Evolutionary conservation across 2,797 vertebrate species (phyloP).

Genomic region (Momotus momota): DNA sequence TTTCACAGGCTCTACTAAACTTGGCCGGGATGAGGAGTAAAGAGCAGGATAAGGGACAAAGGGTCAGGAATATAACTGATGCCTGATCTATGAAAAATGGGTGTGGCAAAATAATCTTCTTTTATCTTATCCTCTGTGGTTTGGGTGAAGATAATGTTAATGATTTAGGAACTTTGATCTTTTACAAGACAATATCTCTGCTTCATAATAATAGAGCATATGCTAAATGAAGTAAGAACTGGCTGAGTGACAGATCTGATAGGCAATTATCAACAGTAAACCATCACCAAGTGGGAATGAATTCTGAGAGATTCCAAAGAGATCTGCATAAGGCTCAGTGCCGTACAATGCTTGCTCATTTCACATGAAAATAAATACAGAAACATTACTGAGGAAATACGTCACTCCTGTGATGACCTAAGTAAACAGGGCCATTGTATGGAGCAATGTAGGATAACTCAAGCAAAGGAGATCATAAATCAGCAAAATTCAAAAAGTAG

Average conservation of each 20-base stretch:
- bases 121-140: slow-evolving; percentile 7
- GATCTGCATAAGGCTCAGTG: not conserved
- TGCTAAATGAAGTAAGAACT: slow-evolving; percentile 48
- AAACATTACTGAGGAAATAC: slow-evolving; percentile 19
- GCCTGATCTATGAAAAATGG: not conserved
- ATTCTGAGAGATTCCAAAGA: slow-evolving; percentile 30
- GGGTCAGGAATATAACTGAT: not conserved
- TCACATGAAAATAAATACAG: slow-evolving; percentile 24
- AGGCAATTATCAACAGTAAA: slow-evolving; percentile 52
- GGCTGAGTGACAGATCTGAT: slow-evolving; percentile 50
- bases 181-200: not conserved
- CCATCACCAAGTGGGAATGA: not conserved
- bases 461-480: not conserved
- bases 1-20: not conserved
- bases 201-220: slow-evolving; percentile 31
- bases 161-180: slow-evolving; percentile 18
- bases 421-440: not conserved
- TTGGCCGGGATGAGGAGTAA: not conserved
- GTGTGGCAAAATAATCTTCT: not conserved
- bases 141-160: slow-evolving; percentile 19
- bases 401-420: not conserved
- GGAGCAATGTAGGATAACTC: not conserved
- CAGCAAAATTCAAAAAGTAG: not conserved
- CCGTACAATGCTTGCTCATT: not conserved
- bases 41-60: not conserved